Conservation (phyloP, 1,140 invertebrate genomes). For the Propsilocerus akamusi region DNA sequence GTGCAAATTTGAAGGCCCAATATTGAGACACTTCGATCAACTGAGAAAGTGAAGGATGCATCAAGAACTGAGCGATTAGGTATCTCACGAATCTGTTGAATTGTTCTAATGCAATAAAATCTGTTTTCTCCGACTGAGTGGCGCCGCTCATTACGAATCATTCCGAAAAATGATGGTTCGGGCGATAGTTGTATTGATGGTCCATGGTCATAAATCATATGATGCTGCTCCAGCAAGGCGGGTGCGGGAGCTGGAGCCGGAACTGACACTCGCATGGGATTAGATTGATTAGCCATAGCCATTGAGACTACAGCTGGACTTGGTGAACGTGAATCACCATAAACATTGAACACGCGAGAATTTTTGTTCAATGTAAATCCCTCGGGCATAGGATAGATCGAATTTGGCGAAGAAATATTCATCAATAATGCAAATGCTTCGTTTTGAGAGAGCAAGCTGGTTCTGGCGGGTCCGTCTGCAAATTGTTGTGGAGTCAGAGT, state of each 20-base stretch:
- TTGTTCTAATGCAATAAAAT: conserved; percentile 41
- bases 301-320: not conserved
- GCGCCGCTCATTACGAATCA: conserved; percentile 12
- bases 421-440: conserved; percentile 65
- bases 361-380: conserved; percentile 37
- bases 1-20: conserved; percentile 41
- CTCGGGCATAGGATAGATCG: conserved; percentile 38
- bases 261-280: conserved; percentile 3
- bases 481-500: conserved; percentile 60
- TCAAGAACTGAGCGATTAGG: conserved; percentile 51
- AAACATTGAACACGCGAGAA: conserved; percentile 11
- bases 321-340: conserved; percentile 5
- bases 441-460: conserved; percentile 44
- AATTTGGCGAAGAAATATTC: conserved; percentile 49
- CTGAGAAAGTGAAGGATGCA: conserved; percentile 53
- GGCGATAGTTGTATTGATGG: not conserved
- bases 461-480: conserved; percentile 53
- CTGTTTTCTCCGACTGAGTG: conserved; percentile 26
- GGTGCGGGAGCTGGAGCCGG: conserved; percentile 1
- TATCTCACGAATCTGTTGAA: conserved; percentile 40
- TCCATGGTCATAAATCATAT: conserved; percentile 12
- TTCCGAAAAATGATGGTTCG: not conserved
- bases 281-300: not conserved
- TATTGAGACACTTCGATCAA: conserved; percentile 61
- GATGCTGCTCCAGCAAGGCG: conserved; percentile 9